These are phyloP conservation scores for Tylochromis polylepis DNA, from an alignment of 2,113 vertebrate genomes.

Conservation along the genomic window DNA sequence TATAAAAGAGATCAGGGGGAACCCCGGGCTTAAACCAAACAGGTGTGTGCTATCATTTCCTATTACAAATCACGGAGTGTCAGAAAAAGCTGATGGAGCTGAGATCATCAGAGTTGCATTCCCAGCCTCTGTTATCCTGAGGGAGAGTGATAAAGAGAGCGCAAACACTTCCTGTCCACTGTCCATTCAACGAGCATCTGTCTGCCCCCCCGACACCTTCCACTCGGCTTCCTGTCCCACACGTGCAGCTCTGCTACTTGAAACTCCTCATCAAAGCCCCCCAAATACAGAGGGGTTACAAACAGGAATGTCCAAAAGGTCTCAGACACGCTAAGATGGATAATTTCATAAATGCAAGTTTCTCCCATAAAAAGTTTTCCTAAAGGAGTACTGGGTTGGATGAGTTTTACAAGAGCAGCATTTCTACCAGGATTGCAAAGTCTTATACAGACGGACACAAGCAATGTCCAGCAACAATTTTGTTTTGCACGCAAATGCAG, in stretches of 20 bases:
- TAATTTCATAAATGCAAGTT: background rate
- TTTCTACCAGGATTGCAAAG: background rate
- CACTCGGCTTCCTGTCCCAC: slow-evolving; percentile 61
- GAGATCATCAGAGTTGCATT: slow-evolving; percentile 1
- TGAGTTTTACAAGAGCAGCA: background rate
- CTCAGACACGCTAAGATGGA: background rate
- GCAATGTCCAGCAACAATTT: background rate
- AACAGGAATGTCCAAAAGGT: background rate
- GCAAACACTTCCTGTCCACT: slow-evolving; percentile 62
- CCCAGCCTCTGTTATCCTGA: slow-evolving; percentile 55
- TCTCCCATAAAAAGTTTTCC: background rate
- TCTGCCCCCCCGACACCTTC: slow-evolving; percentile 61
- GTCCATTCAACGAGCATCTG: slow-evolving; percentile 66
- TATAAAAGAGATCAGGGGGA: background rate
- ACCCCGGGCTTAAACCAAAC: background rate
- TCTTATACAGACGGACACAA: background rate
- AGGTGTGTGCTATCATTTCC: slow-evolving; percentile 31
- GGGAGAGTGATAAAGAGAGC: slow-evolving; percentile 48
- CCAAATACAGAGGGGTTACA: slow-evolving; percentile 4
- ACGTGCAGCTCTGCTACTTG: slow-evolving; percentile 44
- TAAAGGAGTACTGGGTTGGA: background rate
- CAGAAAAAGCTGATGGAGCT: slow-evolving; percentile 18
- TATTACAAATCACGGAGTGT: background rate
- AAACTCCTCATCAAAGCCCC: slow-evolving; percentile 13
- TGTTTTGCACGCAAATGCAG: background rate